Evolutionary conservation across 2,797 vertebrate species (phyloP), one percentile per base, ranked within the genome.

Genomic region (Leucoraja ocellata): DNA sequence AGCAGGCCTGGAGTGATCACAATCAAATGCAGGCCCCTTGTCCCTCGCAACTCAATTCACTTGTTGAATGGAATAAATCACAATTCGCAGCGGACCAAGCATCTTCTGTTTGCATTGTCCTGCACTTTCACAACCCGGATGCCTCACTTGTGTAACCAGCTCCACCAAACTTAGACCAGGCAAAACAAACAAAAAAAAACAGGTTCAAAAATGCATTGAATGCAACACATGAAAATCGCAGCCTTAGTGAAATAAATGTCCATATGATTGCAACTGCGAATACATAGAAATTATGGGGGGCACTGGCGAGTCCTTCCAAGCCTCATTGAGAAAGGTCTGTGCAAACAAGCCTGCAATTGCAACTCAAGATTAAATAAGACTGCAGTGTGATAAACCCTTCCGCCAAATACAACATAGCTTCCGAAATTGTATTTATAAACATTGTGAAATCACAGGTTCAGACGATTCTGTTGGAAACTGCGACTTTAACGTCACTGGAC

Each of bases 1-100:
- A n/a, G 76, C 23, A 28, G 32, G 32, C 32, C 36, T 5, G 13
- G 36, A 23, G 7, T 21, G 8, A 7, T 73, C 23, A 74, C 68
- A 46, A 91, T 91, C 39, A 36, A 32, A 91, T 91, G 39, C 71
- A n/a, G 90, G 73, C 90, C 84, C 28, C 46, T 54, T 16, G 68
- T 76, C 36, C 32, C 11, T 23, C 23, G 90, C 71, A 74, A 36
- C 71, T 92, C 90, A 92, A 25, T 46, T 76, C 90, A 92, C 90
- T 76, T 76, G 90, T 92, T 92, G 90, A 92, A 76, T 74, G 46
- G 90, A 25, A 92, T 46, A 91, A 54, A 91, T 91, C 23, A 91
- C 4, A 91, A 73, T 91, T 91, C 90, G 63, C 63, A 90, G 63
- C 63, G 18, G 86, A 65, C 65, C 32, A 91, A 65, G 63, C 86